Percentiles rank a stretch among this genome's conserved stretches.
Evolutionary conservation across 2,797 vertebrate genomes (phyloP).

Genomic region (Catostomus latipinnis): DNA sequence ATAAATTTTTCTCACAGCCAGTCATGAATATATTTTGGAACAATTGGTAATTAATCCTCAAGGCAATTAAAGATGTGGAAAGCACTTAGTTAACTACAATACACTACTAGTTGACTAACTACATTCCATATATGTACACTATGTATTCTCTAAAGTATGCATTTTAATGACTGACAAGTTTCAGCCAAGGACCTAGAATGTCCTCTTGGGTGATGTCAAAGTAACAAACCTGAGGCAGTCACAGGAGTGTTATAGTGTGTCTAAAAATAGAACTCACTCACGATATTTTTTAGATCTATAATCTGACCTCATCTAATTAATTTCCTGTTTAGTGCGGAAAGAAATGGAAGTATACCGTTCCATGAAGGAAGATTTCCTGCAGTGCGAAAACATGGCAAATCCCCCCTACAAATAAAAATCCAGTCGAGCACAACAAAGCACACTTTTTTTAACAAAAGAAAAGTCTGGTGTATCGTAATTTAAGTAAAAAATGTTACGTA

Average conservation of each 20-base stretch:
- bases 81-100: too few species aligned
- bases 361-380: not conserved
- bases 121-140: constrained; percentile 6
- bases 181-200: constrained; percentile 14
- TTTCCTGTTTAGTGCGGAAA: constrained; percentile 23
- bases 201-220: constrained; percentile 45
- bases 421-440: not conserved
- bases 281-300: constrained; percentile 63
- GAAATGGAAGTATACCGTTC: constrained; percentile 4
- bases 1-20: too few species aligned
- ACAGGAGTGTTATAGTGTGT: not conserved
- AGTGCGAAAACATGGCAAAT: not conserved
- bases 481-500: too few species aligned
- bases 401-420: not conserved
- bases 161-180: not conserved
- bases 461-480: too few species aligned
- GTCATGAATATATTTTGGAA: not conserved
- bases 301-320: constrained; percentile 19
- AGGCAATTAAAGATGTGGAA: not conserved
- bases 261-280: constrained; percentile 64
- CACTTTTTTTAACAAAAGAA: too few species aligned
- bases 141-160: not conserved
- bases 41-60: constrained; percentile 26
- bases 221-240: not conserved
- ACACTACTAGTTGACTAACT: not conserved